These are phyloP conservation scores for Seira sanloemensis DNA, from an alignment of 2,888 invertebrate species.

Conservation along the genomic window DNA sequence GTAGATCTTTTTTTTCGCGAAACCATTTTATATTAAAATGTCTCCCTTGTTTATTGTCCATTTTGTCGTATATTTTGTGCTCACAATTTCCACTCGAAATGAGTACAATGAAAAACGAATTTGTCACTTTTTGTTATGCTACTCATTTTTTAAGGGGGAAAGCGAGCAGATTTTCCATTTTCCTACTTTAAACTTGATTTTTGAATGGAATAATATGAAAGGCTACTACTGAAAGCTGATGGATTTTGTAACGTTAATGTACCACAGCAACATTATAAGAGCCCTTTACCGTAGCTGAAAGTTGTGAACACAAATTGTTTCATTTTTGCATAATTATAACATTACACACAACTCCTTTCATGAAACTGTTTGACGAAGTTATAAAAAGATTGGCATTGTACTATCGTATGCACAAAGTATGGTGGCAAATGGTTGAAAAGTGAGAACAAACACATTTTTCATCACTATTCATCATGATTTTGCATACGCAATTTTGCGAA, in stretches of 20 bases:
- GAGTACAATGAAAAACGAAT: background rate
- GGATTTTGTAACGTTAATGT: background rate
- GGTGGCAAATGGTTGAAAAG: background rate
- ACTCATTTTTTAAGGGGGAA: background rate
- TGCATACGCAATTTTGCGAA: slow-evolving; percentile 12
- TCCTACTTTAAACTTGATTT: no score
- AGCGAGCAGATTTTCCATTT: no score
- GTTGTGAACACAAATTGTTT: no score
- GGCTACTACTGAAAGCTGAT: background rate
- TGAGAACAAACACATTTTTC: slow-evolving; percentile 14
- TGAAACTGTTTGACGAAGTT: background rate
- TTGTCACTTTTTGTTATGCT: slow-evolving; percentile 8
- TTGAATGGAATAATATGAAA: background rate
- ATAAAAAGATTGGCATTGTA: background rate
- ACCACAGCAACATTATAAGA: no score
- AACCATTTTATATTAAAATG: background rate
- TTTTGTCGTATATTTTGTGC: slow-evolving; percentile 1
- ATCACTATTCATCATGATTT: slow-evolving; percentile 7
- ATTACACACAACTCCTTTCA: background rate
- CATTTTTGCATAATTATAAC: slow-evolving; percentile 14
- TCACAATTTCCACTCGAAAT: background rate
- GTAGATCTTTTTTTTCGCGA: background rate
- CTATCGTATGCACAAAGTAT: background rate
- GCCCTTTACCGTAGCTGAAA: no score
- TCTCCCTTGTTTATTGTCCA: slow-evolving; percentile 11